Evolutionary conservation across 2,888 invertebrate genomes (phyloP), one percentile per base, ranked within the genome.

Genomic region (Autographa pulchrina): DNA sequence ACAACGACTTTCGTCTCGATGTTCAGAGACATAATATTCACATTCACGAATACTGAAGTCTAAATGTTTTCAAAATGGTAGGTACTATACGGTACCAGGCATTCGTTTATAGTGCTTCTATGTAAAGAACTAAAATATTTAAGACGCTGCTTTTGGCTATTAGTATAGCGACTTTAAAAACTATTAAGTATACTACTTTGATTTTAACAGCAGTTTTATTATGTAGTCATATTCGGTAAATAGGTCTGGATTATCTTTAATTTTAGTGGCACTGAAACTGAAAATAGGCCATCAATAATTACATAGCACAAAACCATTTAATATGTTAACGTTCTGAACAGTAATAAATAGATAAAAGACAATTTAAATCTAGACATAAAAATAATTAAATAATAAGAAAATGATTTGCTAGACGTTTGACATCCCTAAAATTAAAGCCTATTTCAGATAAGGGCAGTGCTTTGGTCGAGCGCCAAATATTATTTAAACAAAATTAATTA

Each of bases 371-470:
- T n/a, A n/a, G n/a, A n/a, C n/a, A n/a, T n/a, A n/a, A n/a, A n/a
- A n/a, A n/a, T n/a, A n/a, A n/a, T n/a, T n/a, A n/a, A n/a, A n/a
- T n/a, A n/a, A n/a, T n/a, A n/a, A n/a, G n/a, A n/a, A n/a, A n/a
- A n/a, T n/a, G n/a, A n/a, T 9, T 38, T 11, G 38, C 38, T 11
- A 11, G 9, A 1, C 8, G 11, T 38, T 11, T 38, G 78, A 68
- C 74, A 78, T 35, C 78, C 68, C 52, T 76, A 35, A 20, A 60
- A 63, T 8, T 73, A 43, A 64, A 61, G 63, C 74, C 18, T n/a
- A 35, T 35, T 73, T 18, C 60, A 66, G 41, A 58, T 56, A 25
- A 58, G 9, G 35, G 35, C n/a, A 68, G 74, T 73, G 43, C 62
- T 68, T 63, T 18, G 62, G 25, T n/a, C 25, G 32, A 35, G n/a